Conservation (phyloP, 2,888 invertebrate species). For the Stenodema calcarata region DNA sequence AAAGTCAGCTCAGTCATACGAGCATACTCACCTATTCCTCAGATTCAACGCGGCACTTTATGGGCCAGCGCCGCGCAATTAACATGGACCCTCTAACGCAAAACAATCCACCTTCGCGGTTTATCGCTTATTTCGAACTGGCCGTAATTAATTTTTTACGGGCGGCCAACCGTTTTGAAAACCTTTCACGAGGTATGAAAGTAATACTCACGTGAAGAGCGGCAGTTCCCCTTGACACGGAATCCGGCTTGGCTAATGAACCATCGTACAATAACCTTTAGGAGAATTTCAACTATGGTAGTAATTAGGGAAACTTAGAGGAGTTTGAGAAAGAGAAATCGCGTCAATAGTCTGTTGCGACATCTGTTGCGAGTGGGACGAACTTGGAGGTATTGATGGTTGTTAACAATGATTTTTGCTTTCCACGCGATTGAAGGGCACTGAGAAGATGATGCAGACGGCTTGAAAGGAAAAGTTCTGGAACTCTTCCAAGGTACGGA, state of each 20-base stretch:
- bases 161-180: not conserved
- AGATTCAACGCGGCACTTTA: not conserved
- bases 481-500: too few species aligned
- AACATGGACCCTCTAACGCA: not conserved
- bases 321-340: not conserved
- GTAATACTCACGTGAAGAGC: constrained; percentile 4
- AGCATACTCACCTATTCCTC: not conserved
- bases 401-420: too few species aligned
- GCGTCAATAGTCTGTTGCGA: not conserved
- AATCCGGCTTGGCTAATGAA: constrained; percentile 39
- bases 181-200: constrained; percentile 14
- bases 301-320: constrained; percentile 14
- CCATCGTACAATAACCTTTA: constrained; percentile 23
- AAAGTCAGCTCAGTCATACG: not conserved
- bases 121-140: not conserved
- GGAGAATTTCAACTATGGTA: constrained; percentile 24
- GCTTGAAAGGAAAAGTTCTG: too few species aligned
- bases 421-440: too few species aligned
- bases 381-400: not conserved
- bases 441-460: too few species aligned
- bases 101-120: constrained; percentile 8
- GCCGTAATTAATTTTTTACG: constrained; percentile 21
- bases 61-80: not conserved
- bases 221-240: constrained; percentile 41
- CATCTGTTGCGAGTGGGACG: not conserved